These are phyloP conservation scores for Callipepla squamata DNA, from an alignment of 2,113 vertebrate genomes.

Conservation along the genomic window DNA sequence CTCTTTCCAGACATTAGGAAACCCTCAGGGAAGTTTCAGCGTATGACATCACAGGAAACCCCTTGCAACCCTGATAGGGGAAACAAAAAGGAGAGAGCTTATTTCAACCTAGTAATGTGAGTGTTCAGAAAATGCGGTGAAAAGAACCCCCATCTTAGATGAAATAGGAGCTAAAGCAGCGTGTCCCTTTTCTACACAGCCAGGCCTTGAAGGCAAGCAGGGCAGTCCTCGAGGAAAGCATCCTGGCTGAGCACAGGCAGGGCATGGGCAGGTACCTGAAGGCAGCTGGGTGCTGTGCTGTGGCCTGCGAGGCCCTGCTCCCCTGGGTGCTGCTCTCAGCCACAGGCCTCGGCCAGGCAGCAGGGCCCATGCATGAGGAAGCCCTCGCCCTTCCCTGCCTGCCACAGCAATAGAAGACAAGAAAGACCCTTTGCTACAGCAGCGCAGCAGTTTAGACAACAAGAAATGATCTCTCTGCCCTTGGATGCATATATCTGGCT, in stretches of 20 bases:
- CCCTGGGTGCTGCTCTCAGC: fast-evolving
- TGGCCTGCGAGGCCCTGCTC: fast-evolving
- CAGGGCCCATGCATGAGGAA: fast-evolving
- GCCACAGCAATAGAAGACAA: background rate
- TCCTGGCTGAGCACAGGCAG: background rate
- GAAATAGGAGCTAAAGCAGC: fast-evolving
- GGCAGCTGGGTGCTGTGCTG: background rate
- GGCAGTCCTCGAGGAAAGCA: background rate
- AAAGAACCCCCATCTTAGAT: background rate
- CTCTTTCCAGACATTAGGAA: background rate
- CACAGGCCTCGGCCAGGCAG: background rate
- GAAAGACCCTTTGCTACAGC: background rate
- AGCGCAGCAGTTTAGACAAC: background rate
- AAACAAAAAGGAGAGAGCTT: fast-evolving
- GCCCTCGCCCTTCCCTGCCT: fast-evolving
- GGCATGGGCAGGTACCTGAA: background rate
- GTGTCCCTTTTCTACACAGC: too few relatives aligned
- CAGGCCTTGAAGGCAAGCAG: too few relatives aligned
- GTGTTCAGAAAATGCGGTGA: background rate
- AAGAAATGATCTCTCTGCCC: background rate
- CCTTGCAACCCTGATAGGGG: background rate
- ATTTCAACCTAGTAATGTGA: background rate
- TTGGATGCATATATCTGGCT: background rate
- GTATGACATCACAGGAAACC: background rate
- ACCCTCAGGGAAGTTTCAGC: background rate